Evolutionary conservation across 2,888 invertebrate species (phyloP).

Genomic region (Panopea generosa): DNA sequence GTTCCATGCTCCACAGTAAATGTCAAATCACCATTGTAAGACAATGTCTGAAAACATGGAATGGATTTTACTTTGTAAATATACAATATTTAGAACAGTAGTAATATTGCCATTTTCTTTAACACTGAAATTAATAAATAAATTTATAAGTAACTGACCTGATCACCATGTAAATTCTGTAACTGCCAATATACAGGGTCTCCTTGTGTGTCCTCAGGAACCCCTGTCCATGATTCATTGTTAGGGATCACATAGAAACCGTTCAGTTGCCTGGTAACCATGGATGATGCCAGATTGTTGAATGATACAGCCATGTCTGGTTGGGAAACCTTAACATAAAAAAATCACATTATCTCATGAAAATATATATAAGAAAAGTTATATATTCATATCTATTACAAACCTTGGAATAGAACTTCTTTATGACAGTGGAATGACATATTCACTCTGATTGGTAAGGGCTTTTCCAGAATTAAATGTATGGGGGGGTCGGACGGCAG

Average conservation of each 20-base stretch:
- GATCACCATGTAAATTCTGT: constrained; percentile 94
- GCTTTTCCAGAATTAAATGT: too few species aligned
- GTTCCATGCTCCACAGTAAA: constrained; percentile 89
- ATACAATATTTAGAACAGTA: not conserved
- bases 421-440: too few species aligned
- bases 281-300: not conserved
- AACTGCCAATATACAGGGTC: constrained; percentile 93
- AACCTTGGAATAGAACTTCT: too few species aligned
- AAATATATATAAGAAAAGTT: too few species aligned
- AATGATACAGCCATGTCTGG: constrained; percentile 4
- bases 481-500: too few species aligned
- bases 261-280: constrained; percentile 47
- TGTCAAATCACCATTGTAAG: constrained; percentile 95
- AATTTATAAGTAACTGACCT: constrained; percentile 86
- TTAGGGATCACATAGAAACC: constrained; percentile 70
- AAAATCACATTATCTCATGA: too few species aligned
- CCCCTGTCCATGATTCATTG: constrained; percentile 53
- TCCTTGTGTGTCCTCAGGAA: constrained; percentile 38
- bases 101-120: not conserved
- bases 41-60: constrained; percentile 89
- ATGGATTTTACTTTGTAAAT: not conserved
- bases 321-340: too few species aligned
- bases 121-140: not conserved
- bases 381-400: too few species aligned
- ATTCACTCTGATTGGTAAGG: too few species aligned